Evolutionary conservation across 1,140 invertebrate genomes (phyloP), one percentile per base, ranked within the genome.

Genomic region (Coptotermes formosanus): DNA sequence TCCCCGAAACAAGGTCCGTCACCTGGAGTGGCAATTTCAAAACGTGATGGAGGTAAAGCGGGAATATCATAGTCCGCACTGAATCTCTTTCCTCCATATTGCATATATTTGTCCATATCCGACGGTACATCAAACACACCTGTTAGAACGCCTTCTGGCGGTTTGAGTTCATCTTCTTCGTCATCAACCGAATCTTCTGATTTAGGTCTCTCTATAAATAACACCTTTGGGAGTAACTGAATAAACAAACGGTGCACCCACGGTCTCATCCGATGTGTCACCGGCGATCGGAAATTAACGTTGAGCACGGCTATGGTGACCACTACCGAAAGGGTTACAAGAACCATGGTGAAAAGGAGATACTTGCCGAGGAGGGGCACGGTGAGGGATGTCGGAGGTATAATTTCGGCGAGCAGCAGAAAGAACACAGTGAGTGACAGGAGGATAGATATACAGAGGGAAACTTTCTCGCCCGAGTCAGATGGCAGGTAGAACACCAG

Each of bases 381-480:
- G 82, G 98, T 98, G 82, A 99, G 92, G 85, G 98, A 99, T 85
- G 99, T 99, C n/a, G 99, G 98, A 86, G 99, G 99, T 91, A 99
- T 99, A 90, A 99, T 99, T 92, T 99, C 98, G 88, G 97, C 98
- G 88, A 99, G 93, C 88, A 99, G 93, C 87, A 99, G 93, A 93
- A 99, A 99, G 94, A 99, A 99, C 93, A 99, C 98, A 89, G 98
- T 99, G 88, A 99, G 93, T 86, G 98, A 99, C 38, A 99, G 96
- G 85, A 99, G 93, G 91, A 99, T 99, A 87, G 98, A 99, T 89
- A 99, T 99, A 91, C 98, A 99, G 59, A 99, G 94, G 83, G 98
- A 98, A 88, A 99, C 91, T 90, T 99, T 99, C 91, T 99, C 98
- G 85, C 98, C 98, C 75, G 97, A 98, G 92, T 99, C 98, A 84